Evolutionary conservation across 2,113 vertebrate species (phyloP), one percentile per base, ranked within the genome.

Genomic region (Heterocephalus glaber): DNA sequence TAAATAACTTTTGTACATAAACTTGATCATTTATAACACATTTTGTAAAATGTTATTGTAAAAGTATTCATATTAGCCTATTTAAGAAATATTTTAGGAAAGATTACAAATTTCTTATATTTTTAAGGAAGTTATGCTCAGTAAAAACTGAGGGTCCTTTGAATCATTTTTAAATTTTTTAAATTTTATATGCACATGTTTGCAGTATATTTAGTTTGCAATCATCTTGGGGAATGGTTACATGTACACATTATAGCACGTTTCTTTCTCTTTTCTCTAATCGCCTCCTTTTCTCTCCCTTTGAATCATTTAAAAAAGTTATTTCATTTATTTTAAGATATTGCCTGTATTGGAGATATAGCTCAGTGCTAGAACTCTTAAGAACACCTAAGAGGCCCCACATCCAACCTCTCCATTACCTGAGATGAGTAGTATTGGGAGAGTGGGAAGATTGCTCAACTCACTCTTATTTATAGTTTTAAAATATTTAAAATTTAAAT

Each of bases 1-100:
- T 81, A 93, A 85, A 81, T 60, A 58, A 77, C 72, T 44, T 83
- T 85, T 77, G 2, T 74, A 56, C 7, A n/a, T n/a, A 74, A 77
- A 63, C 5, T 90, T 8, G 47, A 44, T 72, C 33, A 65, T 93
- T 7, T 52, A 56, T 65, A 85, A 85, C 0, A 87, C 8, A 85
- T 76, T 96, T 47, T 87, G 28, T 41, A n/a, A 65, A 86, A 8
- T 22, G 0, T 89, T n/a, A 2, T 22, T 82, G 6, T 20, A 74
- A 80, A 89, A 56, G 1, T 52, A 44, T 68, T 84, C 74, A 13
- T 44, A n/a, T 26, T 22, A 2, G 63, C 61, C 4, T 66, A 47
- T 35, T 49, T 54, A 63, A 89, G 72, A 65, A 28, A 44, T 17
- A 52, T 86, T 76, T 61, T 93, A 74, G 3, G 6, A 63, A 72